Conservation (phyloP, 1,140 invertebrate genomes). For the Bursaphelenchus mucronatus region DNA sequence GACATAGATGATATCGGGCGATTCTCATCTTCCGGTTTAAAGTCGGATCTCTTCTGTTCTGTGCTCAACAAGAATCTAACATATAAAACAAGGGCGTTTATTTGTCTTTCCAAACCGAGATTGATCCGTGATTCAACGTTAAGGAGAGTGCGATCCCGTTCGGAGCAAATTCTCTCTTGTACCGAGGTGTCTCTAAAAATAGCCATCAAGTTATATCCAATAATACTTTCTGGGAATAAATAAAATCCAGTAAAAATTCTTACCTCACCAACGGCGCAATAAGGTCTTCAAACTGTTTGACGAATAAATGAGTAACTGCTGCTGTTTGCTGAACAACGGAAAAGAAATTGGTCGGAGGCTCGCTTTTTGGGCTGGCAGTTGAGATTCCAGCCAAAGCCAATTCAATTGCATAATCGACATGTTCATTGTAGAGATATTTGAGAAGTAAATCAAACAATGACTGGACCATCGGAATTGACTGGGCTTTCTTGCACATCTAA, state of each 20-base stretch:
- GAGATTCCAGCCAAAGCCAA: constrained; percentile 80
- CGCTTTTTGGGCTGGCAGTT: constrained; percentile 75
- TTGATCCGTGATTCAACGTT: constrained; percentile 87
- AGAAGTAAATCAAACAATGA: constrained; percentile 81
- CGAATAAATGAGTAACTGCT: constrained; percentile 86
- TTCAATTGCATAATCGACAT: constrained; percentile 92
- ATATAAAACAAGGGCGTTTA: constrained; percentile 83
- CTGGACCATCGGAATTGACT: constrained; percentile 75
- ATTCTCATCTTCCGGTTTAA: constrained; percentile 77
- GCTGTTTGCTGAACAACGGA: constrained; percentile 89
- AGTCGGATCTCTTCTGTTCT: constrained; percentile 93
- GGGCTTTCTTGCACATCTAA: constrained; percentile 75
- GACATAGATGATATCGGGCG: constrained; percentile 42
- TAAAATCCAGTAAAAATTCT: constrained; percentile 44
- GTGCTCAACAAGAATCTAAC: constrained; percentile 80
- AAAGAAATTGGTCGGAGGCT: constrained; percentile 87
- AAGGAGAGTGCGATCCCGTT: constrained; percentile 78
- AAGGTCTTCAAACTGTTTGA: constrained; percentile 86
- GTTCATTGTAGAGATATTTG: constrained; percentile 80
- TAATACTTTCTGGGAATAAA: background rate
- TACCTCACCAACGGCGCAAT: constrained; percentile 81
- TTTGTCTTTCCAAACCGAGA: constrained; percentile 74
- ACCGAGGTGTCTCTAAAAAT: constrained; percentile 74
- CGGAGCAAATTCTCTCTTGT: constrained; percentile 78
- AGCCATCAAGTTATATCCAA: constrained; percentile 4